Base-by-base conservation (phyloP, 1,140 invertebrate species). In the Temnothorax curvispinosus region DNA sequence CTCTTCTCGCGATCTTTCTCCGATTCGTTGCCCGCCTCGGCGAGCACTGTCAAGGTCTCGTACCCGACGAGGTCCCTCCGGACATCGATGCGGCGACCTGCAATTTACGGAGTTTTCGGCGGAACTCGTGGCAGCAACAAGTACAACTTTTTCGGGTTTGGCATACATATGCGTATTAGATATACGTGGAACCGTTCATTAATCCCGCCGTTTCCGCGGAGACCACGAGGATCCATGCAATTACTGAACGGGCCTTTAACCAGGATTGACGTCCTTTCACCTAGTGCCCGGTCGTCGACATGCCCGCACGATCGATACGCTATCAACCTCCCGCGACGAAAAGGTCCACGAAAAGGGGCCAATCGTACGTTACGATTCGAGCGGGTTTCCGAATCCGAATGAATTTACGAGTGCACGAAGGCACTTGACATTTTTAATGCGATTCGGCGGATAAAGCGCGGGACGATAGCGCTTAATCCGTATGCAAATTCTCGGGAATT, bases 211-310 rank as follows among this genome's bases (percentile, higher is more conserved):
- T 67, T 90, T 89, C 18, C 77, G 41, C 8, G 62, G 74, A 27
- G 80, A 60, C 50, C 47, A 50, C 60, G 76, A 47, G 58, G 60
- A 15, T 47, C 32, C 52, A 56, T 52, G 56, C 50, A 50, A 74
- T 74, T 41, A 74, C 65, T 41, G 80, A 50, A 44, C 74, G 58
- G 58, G 67, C 75, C 56, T 74, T 50, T 62, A 77, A 52, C 89
- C 64, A 64, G 76, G 80, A 90, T 60, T 87, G 64, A 86, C 86
- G 86, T 86, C 69, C 75, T 91, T 91, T 91, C 74, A 91, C 86
- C 86, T 81, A 90, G 78, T 91, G 87, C 64, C 87, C 87, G 90
- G 90, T 89, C 90, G 80, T 87, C 88, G 87, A 87, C 89, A 85
- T 65, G 60, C 75, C 27, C 60, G 71, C 35, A 18, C 85, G 88